Evolutionary conservation across 2,888 invertebrate genomes (phyloP).

Genomic region (Epinotia demarniana): DNA sequence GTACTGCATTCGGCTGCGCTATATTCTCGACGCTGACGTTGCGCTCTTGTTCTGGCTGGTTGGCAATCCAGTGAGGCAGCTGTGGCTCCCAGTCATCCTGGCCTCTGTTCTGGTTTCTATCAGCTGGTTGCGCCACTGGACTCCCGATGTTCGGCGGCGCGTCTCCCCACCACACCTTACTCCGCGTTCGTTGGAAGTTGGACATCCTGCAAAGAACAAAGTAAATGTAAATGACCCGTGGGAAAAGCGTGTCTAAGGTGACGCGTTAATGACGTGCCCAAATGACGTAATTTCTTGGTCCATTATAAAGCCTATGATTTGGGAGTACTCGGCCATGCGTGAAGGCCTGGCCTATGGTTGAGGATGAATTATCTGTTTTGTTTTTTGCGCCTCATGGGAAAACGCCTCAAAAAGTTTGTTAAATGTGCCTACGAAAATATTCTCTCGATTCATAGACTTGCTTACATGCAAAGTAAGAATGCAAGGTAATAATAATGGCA

Average conservation of each 20-base stretch:
- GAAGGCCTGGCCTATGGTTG: constrained; percentile 61
- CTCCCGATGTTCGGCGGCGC: constrained; percentile 75
- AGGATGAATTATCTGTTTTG: constrained; percentile 66
- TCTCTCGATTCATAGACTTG: constrained; percentile 31
- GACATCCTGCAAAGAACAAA: constrained; percentile 84
- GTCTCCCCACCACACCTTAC: constrained; percentile 88
- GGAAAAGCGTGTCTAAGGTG: constrained; percentile 65
- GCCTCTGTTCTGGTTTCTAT: constrained; percentile 66
- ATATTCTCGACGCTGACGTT: constrained; percentile 74
- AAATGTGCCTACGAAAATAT: constrained; percentile 21
- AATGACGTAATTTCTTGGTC: constrained; percentile 77
- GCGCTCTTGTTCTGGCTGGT: constrained; percentile 72
- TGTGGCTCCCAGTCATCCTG: constrained; percentile 80
- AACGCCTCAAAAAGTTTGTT: constrained; percentile 45
- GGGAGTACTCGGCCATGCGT: constrained; percentile 69
- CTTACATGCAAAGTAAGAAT: constrained; percentile 40
- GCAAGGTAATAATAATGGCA: constrained; percentile 59
- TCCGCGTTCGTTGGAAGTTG: constrained; percentile 87
- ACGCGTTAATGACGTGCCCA: constrained; percentile 67
- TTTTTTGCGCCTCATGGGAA: constrained; percentile 72
- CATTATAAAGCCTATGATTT: constrained; percentile 68
- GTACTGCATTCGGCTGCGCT: constrained; percentile 66
- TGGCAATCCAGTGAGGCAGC: constrained; percentile 81
- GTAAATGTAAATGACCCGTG: constrained; percentile 71
- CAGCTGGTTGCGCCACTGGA: constrained; percentile 69